phyloP scores from a whole-genome alignment of 1,140 invertebrate genomes.

The Harlomillsia oculata region DNA sequence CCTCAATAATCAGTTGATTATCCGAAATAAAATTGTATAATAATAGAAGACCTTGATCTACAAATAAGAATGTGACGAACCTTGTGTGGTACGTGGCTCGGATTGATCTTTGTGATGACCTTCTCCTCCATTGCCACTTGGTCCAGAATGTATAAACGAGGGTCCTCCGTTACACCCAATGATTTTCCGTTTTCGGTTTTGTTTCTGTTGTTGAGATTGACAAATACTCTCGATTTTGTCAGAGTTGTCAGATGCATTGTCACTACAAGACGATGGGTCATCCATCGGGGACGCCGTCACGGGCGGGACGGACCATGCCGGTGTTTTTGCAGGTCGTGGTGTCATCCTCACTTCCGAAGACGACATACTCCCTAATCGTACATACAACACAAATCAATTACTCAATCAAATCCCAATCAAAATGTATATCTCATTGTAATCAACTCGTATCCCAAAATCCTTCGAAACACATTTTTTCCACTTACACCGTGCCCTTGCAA shows the following conservation, averaged over 20 bases:
- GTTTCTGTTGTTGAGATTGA: conserved; percentile 12
- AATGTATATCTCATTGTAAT: background rate
- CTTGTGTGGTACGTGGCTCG: no score
- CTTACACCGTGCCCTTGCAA: no score
- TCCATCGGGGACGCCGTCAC: conserved; percentile 27
- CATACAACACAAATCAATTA: background rate
- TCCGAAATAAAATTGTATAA: no score
- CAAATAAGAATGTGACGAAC: no score
- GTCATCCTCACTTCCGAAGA: conserved; percentile 39
- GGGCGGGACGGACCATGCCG: conserved; percentile 33
- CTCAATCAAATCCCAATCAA: background rate
- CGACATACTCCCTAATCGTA: conserved; percentile 30
- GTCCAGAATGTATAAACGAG: conserved; percentile 2
- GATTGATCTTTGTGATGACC: no score
- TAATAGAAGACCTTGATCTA: no score
- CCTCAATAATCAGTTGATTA: no score
- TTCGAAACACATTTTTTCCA: no score
- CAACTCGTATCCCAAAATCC: no score
- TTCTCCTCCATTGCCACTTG: background rate
- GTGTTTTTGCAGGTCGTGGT: conserved; percentile 34
- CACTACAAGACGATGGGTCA: conserved; percentile 35
- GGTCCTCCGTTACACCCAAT: conserved; percentile 5
- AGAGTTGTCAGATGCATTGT: conserved; percentile 36
- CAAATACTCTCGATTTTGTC: conserved; percentile 34
- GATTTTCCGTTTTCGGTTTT: conserved; percentile 31